Base-by-base conservation (phyloP, 2,113 vertebrate genomes). In the Nibea albiflora region DNA sequence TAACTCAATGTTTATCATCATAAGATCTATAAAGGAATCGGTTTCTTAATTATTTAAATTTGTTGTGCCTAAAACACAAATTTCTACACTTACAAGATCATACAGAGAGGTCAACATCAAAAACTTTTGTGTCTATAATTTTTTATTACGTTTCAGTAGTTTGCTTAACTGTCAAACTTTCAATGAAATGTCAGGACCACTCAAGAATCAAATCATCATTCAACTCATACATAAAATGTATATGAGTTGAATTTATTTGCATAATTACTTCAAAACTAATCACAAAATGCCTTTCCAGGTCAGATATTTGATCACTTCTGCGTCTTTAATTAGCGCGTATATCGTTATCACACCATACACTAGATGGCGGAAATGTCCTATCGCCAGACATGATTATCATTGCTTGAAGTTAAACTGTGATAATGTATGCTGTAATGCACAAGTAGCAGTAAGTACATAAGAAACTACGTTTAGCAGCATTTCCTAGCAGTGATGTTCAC, bases 291-390 rank as follows among this genome's bases (percentile, higher is more conserved):
- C 17, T 42, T 4, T 16, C 1, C 6, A 5, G 9, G 5, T 35
- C 5, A 17, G n/a, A 17, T n/a, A 22, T 31, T 44, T 39, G 20
- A 39, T 47, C 20, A 63, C 39, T 4, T 16, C n/a, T 2, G 11
- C 2, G 15, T 14, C 15, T 67, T n/a, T 14, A 6, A 28, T 14
- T 62, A 2, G 4, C 4, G 5, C 44, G 44, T 10, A 17, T 9
- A 4, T 54, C 1, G 0, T 35, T 3, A 5, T 8, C 11, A 42
- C 17, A 60, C 67, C 10, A 22, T 65, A 80, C 80, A 87, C 74
- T 81, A 88, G 81, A 66, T 72, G 89, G 89, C 76, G 66, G 49
- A 26, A 52, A 35, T 50, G 42, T 26, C 42, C 35, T 39, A 12
- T 8, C 11, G 1, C 31, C 10, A 20, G 19, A 64, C n/a, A 15